Evolutionary conservation across 2,113 vertebrate species (phyloP), one percentile per base, ranked within the genome.

Genomic region (Syngnathus scovelli): DNA sequence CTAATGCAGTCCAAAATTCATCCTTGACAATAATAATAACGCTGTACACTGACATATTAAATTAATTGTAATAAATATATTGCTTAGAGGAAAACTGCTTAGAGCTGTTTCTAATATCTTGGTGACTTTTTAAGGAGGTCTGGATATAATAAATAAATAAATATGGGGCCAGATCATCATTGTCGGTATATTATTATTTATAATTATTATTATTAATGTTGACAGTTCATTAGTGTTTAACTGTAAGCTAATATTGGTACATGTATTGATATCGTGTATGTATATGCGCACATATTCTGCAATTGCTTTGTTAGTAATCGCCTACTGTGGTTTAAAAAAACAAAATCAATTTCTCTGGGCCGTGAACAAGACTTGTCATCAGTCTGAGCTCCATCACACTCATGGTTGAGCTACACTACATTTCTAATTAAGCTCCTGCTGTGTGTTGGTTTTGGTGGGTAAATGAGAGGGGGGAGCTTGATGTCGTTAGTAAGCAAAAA

Each of bases 391-490:
- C 48, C 75, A 81, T 70, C 73, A 66, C 76, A 61, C 51, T 78
- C 67, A 81, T 74, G 77, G 75, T 83, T 84, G 75, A 86, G 81
- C 78, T 85, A 87, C 76, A 83, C 79, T 82, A 80, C 82, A 79
- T 85, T 86, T 86, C 78, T 81, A 88, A 88, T 90, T 87, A 87
- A 83, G 71, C 76, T 63, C 87, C 79, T 79, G 84, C 83, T 86
- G 87, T 73, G 80, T 86, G 85, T 86, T 83, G 76, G 72, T 90
- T 88, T 86, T 69, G 33, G n/a, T 10, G 19, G 59, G 68, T 70
- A 70, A 54, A 62, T 73, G 54, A 10, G 9, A 12, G 64, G 11
- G 13, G 21, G 21, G 23, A 9, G 78, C 59, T 71, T 83, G 72
- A 84, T 66, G 71, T 78, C 61, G 73, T 71, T 67, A 67, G 54